Conservation (phyloP, 1,140 invertebrate genomes). For the Meteorus sp. region DNA sequence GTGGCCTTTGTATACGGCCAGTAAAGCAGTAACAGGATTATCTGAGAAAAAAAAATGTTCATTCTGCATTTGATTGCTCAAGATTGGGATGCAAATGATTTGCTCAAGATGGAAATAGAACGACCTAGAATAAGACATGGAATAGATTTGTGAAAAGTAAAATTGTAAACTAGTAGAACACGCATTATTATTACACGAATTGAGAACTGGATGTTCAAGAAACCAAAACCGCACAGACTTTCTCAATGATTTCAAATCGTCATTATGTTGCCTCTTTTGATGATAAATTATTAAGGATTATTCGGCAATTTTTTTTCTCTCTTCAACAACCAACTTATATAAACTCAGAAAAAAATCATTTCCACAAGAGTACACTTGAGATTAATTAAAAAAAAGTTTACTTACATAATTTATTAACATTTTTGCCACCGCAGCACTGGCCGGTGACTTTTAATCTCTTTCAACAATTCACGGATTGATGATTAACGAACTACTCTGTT, state of each 20-base stretch:
- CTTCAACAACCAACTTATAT: too few relatives aligned
- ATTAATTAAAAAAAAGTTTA: not conserved
- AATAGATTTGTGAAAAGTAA: conserved; percentile 52
- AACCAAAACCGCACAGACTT: conserved; percentile 55
- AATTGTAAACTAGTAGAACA: conserved; percentile 41
- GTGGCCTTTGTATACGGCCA: conserved; percentile 40
- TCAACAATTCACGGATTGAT: not conserved
- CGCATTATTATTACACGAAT: conserved; percentile 35
- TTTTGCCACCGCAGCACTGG: not conserved
- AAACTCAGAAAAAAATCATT: not conserved
- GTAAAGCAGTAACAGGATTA: conserved; percentile 45
- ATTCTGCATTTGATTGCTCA: too few relatives aligned
- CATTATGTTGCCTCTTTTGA: not conserved
- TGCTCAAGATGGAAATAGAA: too few relatives aligned
- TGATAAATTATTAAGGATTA: not conserved
- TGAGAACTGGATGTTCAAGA: conserved; percentile 56
- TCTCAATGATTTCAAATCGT: conserved; percentile 38
- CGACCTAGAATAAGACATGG: conserved; percentile 40
- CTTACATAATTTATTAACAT: conserved; percentile 19
- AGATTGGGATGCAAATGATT: too few relatives aligned
- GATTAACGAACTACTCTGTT: not conserved
- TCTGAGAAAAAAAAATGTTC: too few relatives aligned
- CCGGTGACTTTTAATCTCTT: not conserved
- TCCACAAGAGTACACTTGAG: not conserved
- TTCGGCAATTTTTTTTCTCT: not conserved